phyloP scores from a whole-genome alignment of 2,888 invertebrate species.

The Netelia fuscicornis region DNA sequence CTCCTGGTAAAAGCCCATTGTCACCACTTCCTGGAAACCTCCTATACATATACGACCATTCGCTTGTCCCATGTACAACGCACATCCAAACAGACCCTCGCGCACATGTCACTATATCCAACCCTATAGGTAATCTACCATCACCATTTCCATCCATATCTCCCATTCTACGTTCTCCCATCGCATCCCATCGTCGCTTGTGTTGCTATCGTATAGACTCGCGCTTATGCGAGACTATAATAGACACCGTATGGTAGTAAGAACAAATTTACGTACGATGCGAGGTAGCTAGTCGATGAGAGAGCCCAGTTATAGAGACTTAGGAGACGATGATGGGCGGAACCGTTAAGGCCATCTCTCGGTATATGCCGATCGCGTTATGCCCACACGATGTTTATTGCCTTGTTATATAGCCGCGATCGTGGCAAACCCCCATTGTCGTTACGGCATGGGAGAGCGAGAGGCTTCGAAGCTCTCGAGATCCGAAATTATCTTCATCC shows the following conservation, averaged over 20 bases:
- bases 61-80: slow-evolving; percentile 18
- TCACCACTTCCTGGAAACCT: slow-evolving; percentile 55
- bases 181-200: neutral
- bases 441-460: slow-evolving; percentile 42
- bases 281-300: slow-evolving; percentile 15
- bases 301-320: slow-evolving; percentile 44
- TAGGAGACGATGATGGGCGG: slow-evolving; percentile 52
- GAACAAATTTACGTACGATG: slow-evolving; percentile 60
- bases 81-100: neutral
- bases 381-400: slow-evolving; percentile 56
- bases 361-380: slow-evolving; percentile 23
- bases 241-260: slow-evolving; percentile 8
- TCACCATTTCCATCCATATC: slow-evolving; percentile 11
- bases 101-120: neutral
- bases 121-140: slow-evolving; percentile 38
- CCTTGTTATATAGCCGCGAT: slow-evolving; percentile 53
- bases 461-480: slow-evolving; percentile 17
- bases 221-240: no score
- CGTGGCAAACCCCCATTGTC: slow-evolving; percentile 43
- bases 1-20: slow-evolving; percentile 65
- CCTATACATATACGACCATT: slow-evolving; percentile 20
- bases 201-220: neutral
- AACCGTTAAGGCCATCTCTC: slow-evolving; percentile 34
- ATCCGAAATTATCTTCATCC: slow-evolving; percentile 29
- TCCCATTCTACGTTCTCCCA: neutral